These are phyloP conservation scores for Archaeoteleia sp. DNA, from an alignment of 2,888 invertebrate genomes.

Conservation along the genomic window DNA sequence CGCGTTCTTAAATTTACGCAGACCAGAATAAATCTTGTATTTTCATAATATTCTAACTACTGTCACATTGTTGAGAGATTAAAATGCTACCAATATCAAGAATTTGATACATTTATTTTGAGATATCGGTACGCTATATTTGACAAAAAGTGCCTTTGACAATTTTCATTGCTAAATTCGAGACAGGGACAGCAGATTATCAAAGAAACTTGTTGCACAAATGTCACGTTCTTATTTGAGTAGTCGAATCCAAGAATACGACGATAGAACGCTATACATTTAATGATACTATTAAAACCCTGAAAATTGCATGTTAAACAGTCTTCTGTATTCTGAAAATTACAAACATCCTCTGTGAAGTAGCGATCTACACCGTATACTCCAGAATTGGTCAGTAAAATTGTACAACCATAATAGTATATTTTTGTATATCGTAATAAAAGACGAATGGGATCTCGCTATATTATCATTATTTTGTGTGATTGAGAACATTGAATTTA, in stretches of 20 bases:
- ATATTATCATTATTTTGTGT: conserved; percentile 35
- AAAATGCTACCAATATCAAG: conserved; percentile 2
- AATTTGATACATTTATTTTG: not conserved
- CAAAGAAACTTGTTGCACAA: too few species aligned
- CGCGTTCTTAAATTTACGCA: not conserved
- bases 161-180: too few species aligned
- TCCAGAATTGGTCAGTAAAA: conserved; percentile 3
- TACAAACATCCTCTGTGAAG: conserved; percentile 20
- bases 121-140: conserved; percentile 3
- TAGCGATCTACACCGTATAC: too few species aligned
- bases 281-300: conserved; percentile 38
- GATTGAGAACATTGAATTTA: conserved; percentile 45
- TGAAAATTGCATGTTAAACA: conserved; percentile 40
- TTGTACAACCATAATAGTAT: conserved; percentile 17
- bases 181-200: too few species aligned
- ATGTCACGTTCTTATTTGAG: too few species aligned
- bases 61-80: too few species aligned
- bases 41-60: too few species aligned
- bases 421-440: too few species aligned
- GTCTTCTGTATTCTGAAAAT: conserved; percentile 31
- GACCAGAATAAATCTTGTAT: too few species aligned
- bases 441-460: conserved; percentile 37
- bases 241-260: too few species aligned
- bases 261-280: too few species aligned
- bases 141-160: too few species aligned